Base-by-base conservation (phyloP, 1,140 invertebrate species). In the Trichonephila clavata region DNA sequence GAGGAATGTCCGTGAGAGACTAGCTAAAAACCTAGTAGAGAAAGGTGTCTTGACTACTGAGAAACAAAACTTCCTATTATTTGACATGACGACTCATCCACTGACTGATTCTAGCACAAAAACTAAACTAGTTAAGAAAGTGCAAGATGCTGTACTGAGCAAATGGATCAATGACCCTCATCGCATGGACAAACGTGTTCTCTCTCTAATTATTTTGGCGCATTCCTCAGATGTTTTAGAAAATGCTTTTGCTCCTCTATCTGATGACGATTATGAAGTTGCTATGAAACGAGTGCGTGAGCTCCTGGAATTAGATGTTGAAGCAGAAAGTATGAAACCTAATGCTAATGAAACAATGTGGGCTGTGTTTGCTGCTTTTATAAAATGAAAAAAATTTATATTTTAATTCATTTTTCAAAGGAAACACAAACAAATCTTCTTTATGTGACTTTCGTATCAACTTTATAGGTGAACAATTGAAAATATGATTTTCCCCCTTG, bases 51-150 rank as follows among this genome's bases (percentile, higher is more conserved):
- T 99, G 94, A 99, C 99, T 83, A 99, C 99, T 88, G 99, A 99
- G 96, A 99, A 99, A 97, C 99, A 99, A 96, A 99, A 99, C 96
- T 99, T 99, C 96, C 96, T 99, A 94, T 96, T 99, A 27, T 99
- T 99, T 96, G 99, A 99, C 96, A 99, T 99, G 99, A 99, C 99
- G 43, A 99, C 99, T 94, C 99, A 99, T 97, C 99, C 99, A 63
- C 97, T 99, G 68, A 99, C 98, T 88, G 99, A 99, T 96, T 98
- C 98, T 96, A 97, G 97, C 94, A 97, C 98, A n/a, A 99, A 99
- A 97, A 98, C 98, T 95, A 97, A 99, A 95, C 97, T 99, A 94
- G 98, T 99, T 65, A 99, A 99, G 97, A 99, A 99, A 97, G 98
- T 99, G 50, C 99, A 99, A 97, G 99, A 99, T 96, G 97, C 99